These are phyloP conservation scores for Drosophila neotestacea DNA, from an alignment of 2,888 invertebrate species.

Conservation along the genomic window DNA sequence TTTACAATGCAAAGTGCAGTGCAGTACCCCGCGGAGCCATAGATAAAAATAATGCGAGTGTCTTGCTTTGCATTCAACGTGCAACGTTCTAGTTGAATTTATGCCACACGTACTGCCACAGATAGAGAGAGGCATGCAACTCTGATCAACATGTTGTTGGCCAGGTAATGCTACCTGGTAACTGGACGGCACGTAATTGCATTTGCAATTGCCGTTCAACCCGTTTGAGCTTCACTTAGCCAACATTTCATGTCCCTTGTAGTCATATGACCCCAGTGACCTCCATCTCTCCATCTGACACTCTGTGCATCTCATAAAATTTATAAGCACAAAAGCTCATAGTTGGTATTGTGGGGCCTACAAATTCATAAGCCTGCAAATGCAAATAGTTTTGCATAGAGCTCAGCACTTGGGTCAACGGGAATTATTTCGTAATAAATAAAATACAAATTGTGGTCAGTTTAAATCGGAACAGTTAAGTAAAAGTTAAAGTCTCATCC, in stretches of 20 bases:
- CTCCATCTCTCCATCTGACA: too few relatives aligned
- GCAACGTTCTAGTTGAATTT: conserved; percentile 33
- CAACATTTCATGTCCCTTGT: conserved; percentile 1
- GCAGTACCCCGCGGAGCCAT: conserved; percentile 37
- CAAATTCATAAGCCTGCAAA: conserved; percentile 20
- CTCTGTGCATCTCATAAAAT: conserved; percentile 3
- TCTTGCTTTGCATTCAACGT: conserved; percentile 3
- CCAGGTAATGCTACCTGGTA: conserved; percentile 55
- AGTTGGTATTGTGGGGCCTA: conserved; percentile 23
- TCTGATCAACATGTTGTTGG: conserved; percentile 60
- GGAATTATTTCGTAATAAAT: neutral
- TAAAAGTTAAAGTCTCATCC: too few relatives aligned
- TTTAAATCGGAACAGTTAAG: neutral
- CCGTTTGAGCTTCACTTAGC: conserved; percentile 37
- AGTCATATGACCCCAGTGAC: conserved; percentile 4
- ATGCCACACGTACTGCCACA: conserved; percentile 27
- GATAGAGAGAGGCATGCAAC: neutral
- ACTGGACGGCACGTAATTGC: conserved; percentile 68
- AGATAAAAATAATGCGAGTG: conserved; percentile 41
- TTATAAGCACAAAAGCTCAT: conserved; percentile 19
- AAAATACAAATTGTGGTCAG: neutral
- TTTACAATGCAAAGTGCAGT: conserved; percentile 22
- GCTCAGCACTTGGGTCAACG: neutral
- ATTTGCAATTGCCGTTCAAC: conserved; percentile 31
- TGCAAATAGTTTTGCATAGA: neutral